phyloP scores from a whole-genome alignment of 2,113 vertebrate genomes.

The Sisor rabdophorus region DNA sequence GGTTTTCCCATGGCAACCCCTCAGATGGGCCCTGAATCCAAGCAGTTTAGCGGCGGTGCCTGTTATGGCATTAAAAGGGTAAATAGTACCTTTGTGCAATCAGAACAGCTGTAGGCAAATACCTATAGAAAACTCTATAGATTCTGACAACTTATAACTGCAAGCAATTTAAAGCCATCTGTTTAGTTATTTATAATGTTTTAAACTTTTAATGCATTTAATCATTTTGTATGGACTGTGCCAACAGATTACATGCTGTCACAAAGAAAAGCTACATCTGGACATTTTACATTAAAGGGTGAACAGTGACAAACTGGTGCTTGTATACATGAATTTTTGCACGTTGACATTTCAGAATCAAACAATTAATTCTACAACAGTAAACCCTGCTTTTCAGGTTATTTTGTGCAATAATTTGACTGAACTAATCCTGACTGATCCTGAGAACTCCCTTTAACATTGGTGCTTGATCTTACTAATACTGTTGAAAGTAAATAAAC shows the following conservation, averaged over 20 bases:
- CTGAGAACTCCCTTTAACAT: not conserved
- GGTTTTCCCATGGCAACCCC: slow-evolving; percentile 53
- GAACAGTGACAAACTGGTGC: not conserved
- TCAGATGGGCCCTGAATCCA: slow-evolving; percentile 46
- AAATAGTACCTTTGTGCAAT: slow-evolving; percentile 25
- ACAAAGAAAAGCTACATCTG: not conserved
- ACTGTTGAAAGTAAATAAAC: not conserved
- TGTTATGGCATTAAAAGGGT: slow-evolving; percentile 50
- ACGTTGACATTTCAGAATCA: not conserved
- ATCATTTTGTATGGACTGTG: not conserved
- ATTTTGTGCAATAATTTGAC: too few species aligned
- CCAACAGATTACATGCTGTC: too few species aligned
- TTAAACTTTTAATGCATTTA: not conserved
- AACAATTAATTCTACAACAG: not conserved
- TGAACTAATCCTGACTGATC: not conserved
- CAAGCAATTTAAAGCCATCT: not conserved
- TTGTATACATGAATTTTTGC: not conserved
- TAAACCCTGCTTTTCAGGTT: not conserved
- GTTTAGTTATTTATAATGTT: not conserved
- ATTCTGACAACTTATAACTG: too few species aligned
- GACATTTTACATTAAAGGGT: not conserved
- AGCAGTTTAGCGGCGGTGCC: slow-evolving; percentile 57
- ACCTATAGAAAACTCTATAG: too few species aligned
- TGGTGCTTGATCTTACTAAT: not conserved
- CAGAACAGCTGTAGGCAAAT: slow-evolving; percentile 14